Base-by-base conservation (phyloP, 2,888 invertebrate genomes). In the Archips xylosteana region DNA sequence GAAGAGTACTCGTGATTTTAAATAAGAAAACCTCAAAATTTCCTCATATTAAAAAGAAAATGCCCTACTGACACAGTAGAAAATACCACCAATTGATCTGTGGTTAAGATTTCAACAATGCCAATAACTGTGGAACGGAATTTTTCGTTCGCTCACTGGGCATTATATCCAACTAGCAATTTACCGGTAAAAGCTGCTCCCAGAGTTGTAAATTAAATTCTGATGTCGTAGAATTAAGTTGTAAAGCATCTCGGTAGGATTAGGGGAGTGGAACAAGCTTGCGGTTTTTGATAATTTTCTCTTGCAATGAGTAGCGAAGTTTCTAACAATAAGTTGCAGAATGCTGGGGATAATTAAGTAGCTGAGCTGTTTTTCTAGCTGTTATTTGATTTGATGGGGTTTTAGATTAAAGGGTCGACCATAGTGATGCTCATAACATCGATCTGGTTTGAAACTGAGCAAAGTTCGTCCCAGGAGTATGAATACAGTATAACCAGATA, bases 161-260 rank as follows among this genome's bases (percentile, higher is more conserved):
- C 65, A 65, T 65, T 65, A 65, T 77, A 76, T 77, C 78, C 81
- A 79, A 74, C 71, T 78, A 79, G 82, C 86, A 90, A 89, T 90
- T 86, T 87, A 78, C 75, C 64, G 12, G 79, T 88, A 89, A 89
- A 87, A 83, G 85, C 86, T 78, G 83, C 82, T 83, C 83, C 77
- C 77, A 77, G 71, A 82, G 84, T 85, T 84, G 87, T 87, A 86
- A 88, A 89, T 90, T 90, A 90, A 90, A 88, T 86, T 86, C 83
- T 89, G 88, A 90, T 90, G 86, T 85, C 82, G 79, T 88, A 81
- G 83, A 81, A 89, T 89, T 90, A 90, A 84, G 82, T 81, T 83
- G 85, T 87, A 86, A 86, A 83, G 76, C 81, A 80, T 82, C 76
- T 75, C 70, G 73, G 76, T 80, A 79, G 81, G 76, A 81, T 85